phyloP scores from a whole-genome alignment of 2,888 invertebrate genomes.

The Drosophila yooni region DNA sequence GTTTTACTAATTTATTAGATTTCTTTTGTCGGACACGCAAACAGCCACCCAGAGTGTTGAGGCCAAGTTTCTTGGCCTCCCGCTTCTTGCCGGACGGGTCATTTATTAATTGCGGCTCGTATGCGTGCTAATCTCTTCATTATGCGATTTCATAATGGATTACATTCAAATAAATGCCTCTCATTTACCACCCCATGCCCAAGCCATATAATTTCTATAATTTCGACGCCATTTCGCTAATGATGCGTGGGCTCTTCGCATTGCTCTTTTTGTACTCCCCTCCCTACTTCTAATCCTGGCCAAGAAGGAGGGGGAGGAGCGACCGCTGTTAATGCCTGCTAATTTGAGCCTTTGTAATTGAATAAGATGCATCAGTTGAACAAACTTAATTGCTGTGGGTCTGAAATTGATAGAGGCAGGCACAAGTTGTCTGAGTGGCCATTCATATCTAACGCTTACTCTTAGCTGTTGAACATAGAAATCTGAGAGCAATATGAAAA shows the following conservation, averaged over 20 bases:
- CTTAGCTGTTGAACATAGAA: constrained; percentile 8
- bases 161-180: constrained; percentile 79
- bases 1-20: constrained; percentile 74
- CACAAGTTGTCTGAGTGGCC: constrained; percentile 4
- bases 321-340: constrained; percentile 69
- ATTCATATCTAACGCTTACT: constrained; percentile 42
- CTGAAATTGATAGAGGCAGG: constrained; percentile 47
- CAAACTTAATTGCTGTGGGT: constrained; percentile 3
- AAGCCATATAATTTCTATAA: constrained; percentile 72
- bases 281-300: not conserved
- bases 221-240: constrained; percentile 76
- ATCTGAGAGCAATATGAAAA: not conserved
- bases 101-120: constrained; percentile 76
- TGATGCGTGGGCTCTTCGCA: constrained; percentile 56
- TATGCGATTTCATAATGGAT: constrained; percentile 82
- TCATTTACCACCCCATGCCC: constrained; percentile 58
- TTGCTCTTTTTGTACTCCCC: constrained; percentile 10
- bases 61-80: constrained; percentile 20
- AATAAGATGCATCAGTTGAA: constrained; percentile 71
- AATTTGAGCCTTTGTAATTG: constrained; percentile 74
- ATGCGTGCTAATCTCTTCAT: constrained; percentile 79
- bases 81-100: constrained; percentile 58
- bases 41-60: constrained; percentile 14
- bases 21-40: constrained; percentile 67
- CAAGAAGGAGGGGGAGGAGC: constrained; percentile 21